Percentiles rank a stretch among this genome's conserved stretches.
phyloP scores from a whole-genome alignment of 1,140 invertebrate genomes.

The Sweltsa coloradensis region DNA sequence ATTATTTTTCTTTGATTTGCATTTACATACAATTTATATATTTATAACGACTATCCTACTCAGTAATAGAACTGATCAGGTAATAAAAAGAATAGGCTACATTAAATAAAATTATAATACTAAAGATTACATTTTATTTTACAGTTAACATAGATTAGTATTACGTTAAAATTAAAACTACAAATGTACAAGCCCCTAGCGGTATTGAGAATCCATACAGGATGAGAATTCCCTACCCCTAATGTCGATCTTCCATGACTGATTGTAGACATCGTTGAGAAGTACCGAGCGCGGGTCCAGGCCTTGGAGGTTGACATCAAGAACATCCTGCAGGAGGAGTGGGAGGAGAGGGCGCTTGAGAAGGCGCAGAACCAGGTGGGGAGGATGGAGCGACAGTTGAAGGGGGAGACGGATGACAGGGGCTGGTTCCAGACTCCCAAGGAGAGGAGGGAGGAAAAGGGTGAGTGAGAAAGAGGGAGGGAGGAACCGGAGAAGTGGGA shows the following conservation, averaged over 20 bases:
- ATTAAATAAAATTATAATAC: too few relatives aligned
- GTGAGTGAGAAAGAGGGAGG: conserved; percentile 32
- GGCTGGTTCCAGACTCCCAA: conserved; percentile 84
- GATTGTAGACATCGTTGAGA: conserved; percentile 64
- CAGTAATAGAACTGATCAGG: not conserved
- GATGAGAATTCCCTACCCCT: not conserved
- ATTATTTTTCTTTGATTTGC: not conserved
- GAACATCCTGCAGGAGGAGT: conserved; percentile 70
- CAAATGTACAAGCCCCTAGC: not conserved
- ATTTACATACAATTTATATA: not conserved
- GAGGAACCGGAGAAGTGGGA: conserved; percentile 30
- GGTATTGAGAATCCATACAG: not conserved
- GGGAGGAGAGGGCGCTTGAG: conserved; percentile 67
- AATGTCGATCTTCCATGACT: conserved; percentile 2
- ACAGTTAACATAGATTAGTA: not conserved
- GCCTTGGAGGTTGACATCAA: conserved; percentile 64
- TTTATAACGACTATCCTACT: not conserved
- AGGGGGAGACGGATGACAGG: conserved; percentile 33
- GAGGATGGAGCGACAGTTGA: conserved; percentile 62
- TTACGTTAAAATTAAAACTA: not conserved
- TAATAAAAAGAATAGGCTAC: not conserved
- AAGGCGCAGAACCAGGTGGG: conserved; percentile 77
- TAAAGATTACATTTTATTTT: not conserved
- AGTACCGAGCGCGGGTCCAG: conserved; percentile 65
- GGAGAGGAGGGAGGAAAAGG: conserved; percentile 68